These are phyloP conservation scores for Rhabditoides inermis DNA, from an alignment of 2,888 invertebrate genomes.

Conservation along the genomic window DNA sequence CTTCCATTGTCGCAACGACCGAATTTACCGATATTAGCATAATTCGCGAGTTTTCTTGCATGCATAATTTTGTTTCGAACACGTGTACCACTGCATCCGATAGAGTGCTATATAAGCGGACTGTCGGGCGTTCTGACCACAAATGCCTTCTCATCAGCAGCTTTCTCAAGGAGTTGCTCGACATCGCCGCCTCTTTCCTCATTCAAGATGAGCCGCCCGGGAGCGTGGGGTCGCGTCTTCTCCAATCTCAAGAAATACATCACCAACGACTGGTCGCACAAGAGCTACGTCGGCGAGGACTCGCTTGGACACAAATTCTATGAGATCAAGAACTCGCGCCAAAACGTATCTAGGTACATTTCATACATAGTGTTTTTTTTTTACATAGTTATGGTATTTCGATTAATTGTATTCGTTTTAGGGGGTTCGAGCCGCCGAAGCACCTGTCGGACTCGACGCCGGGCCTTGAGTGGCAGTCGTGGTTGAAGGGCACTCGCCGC, in stretches of 20 bases:
- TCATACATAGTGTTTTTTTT: neutral
- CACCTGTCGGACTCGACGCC: conserved; percentile 18
- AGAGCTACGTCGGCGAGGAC: conserved; percentile 43
- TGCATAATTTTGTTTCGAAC: no score
- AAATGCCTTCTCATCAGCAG: no score
- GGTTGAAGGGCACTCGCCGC: conserved; percentile 42
- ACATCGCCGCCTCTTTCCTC: no score
- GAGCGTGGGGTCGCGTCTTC: conserved; percentile 31
- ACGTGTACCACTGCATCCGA: no score
- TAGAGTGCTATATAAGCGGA: no score
- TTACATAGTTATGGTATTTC: neutral
- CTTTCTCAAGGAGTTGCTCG: no score
- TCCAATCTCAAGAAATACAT: conserved; percentile 32
- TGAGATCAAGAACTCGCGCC: conserved; percentile 32
- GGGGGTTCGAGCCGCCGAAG: conserved; percentile 41
- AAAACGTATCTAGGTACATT: conserved; percentile 25
- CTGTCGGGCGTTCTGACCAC: no score
- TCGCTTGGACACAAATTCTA: conserved; percentile 39
- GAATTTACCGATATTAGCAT: no score
- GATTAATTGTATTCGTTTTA: conserved; percentile 11
- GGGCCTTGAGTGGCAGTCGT: conserved; percentile 45
- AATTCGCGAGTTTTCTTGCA: no score
- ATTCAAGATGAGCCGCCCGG: conserved; percentile 30
- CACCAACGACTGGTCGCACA: conserved; percentile 25
- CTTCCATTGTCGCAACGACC: no score